These are phyloP conservation scores for Psammodynastes pulverulentus DNA, from an alignment of 2,113 vertebrate genomes.

Conservation along the genomic window DNA sequence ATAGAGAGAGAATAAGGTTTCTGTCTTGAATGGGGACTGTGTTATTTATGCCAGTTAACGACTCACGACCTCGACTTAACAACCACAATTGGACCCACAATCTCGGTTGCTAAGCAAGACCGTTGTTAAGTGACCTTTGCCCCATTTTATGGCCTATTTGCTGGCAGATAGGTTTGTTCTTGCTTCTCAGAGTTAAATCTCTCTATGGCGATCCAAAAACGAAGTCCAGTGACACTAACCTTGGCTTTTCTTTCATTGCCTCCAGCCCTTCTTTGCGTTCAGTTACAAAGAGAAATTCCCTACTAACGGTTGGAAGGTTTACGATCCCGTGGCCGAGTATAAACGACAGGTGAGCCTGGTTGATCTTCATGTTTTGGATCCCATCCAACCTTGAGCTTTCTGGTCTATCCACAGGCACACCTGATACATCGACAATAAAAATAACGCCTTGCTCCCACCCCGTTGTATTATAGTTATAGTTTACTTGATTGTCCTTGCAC, in stretches of 20 bases:
- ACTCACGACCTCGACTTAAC: too few species aligned
- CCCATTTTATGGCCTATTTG: neutral
- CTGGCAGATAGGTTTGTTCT: neutral
- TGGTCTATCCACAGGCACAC: too few species aligned
- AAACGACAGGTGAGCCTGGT: conserved; percentile 82
- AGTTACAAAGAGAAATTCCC: conserved; percentile 89
- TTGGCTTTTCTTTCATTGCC: conserved; percentile 37
- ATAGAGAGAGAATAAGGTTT: neutral
- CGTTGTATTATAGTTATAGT: too few species aligned
- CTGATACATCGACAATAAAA: neutral
- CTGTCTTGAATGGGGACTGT: neutral
- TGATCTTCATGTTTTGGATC: neutral
- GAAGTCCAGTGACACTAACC: neutral
- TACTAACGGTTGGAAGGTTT: conserved; percentile 93
- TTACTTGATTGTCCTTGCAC: too few species aligned
- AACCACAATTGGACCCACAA: too few species aligned
- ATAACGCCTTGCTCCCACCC: too few species aligned
- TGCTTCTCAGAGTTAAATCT: neutral
- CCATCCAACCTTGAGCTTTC: neutral
- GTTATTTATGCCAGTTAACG: neutral
- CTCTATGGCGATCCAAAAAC: neutral
- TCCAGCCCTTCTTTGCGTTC: conserved; percentile 88
- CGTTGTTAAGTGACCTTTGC: too few species aligned
- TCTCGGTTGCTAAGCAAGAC: too few species aligned
- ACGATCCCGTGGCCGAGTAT: conserved; percentile 88